Conservation (phyloP, 2,113 vertebrate species). For the Aplodontia rufa region DNA sequence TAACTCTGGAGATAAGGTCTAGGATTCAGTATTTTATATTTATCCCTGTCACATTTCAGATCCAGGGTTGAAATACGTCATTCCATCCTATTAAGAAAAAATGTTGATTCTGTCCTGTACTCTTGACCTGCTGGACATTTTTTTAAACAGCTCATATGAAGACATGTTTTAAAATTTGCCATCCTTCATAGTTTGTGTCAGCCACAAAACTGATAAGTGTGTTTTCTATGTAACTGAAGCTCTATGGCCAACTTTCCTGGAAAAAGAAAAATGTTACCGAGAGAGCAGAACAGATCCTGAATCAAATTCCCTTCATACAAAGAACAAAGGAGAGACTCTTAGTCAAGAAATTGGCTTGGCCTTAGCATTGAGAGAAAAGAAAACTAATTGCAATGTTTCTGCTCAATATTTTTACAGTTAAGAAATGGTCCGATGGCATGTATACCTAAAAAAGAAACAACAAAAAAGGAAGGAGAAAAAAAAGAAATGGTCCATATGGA, state of each 20-base stretch:
- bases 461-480: no score
- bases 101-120: slow-evolving; percentile 54
- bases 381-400: background rate
- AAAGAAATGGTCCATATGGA: background rate
- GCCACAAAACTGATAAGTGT: background rate
- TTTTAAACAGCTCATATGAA: slow-evolving; percentile 36
- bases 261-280: background rate
- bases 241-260: background rate
- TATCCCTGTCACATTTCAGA: slow-evolving; percentile 32
- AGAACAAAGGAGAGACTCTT: background rate
- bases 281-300: background rate
- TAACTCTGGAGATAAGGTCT: background rate
- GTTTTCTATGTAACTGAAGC: background rate
- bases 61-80: slow-evolving; percentile 32
- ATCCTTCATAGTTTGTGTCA: slow-evolving; percentile 25
- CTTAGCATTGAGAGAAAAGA: background rate
- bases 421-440: background rate
- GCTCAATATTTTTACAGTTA: background rate
- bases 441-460: no score
- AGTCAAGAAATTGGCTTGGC: background rate
- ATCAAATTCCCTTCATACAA: background rate
- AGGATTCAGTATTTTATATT: background rate
- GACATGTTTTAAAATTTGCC: slow-evolving; percentile 39
- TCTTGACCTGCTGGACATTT: background rate
- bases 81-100: slow-evolving; percentile 52